These are phyloP conservation scores for Thalassophryne amazonica DNA, from an alignment of 2,797 vertebrate species.

Conservation along the genomic window DNA sequence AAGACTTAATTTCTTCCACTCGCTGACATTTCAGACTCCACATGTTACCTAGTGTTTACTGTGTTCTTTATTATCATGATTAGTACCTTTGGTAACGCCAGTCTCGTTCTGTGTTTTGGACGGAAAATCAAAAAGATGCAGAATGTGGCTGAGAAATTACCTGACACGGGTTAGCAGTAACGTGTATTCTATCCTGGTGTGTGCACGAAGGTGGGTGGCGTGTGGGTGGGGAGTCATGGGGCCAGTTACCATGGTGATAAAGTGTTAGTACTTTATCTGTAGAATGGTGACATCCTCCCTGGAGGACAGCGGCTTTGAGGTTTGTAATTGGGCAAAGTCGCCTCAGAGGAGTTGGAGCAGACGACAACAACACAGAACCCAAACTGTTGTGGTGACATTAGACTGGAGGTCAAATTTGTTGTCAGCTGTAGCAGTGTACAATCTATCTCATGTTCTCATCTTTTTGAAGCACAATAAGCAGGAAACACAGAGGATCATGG, in stretches of 20 bases:
- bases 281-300: slow-evolving; percentile 59
- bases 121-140: no score
- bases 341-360: slow-evolving; percentile 20
- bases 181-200: no score
- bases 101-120: no score
- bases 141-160: no score
- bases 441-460: neutral
- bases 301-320: slow-evolving; percentile 45
- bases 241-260: slow-evolving; percentile 63
- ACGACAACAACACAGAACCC: slow-evolving; percentile 18
- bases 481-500: slow-evolving; percentile 19
- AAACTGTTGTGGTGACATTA: slow-evolving; percentile 28
- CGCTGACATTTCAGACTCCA: no score
- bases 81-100: no score
- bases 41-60: no score
- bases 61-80: no score
- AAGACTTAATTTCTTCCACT: no score
- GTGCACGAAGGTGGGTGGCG: no score
- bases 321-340: slow-evolving; percentile 59
- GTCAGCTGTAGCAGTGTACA: neutral
- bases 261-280: slow-evolving; percentile 67
- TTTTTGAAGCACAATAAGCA: neutral
- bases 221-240: slow-evolving; percentile 19
- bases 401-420: slow-evolving; percentile 11
- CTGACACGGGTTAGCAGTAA: no score